phyloP scores from a whole-genome alignment of 2,888 invertebrate species.

The Rhabditoides inermis region DNA sequence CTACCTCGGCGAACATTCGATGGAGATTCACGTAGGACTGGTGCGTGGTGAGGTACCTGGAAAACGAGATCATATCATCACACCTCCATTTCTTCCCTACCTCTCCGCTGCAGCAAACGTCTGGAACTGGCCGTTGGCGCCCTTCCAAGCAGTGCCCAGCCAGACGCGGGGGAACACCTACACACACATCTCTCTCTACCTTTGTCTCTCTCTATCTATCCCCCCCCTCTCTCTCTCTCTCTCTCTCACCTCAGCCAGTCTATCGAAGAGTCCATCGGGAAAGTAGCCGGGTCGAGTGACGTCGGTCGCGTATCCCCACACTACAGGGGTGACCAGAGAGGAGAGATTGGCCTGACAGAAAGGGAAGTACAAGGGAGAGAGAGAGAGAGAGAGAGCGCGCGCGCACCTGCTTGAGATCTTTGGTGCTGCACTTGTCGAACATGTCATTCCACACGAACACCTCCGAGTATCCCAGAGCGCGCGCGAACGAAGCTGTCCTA shows the following conservation, averaged over 20 bases:
- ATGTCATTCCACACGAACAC: slow-evolving; percentile 50
- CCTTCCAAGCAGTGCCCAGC: slow-evolving; percentile 78
- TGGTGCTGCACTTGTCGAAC: slow-evolving; percentile 28
- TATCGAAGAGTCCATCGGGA: slow-evolving; percentile 39
- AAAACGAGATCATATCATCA: background rate
- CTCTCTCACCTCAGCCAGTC: slow-evolving; percentile 20
- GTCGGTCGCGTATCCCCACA: slow-evolving; percentile 44
- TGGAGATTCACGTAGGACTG: background rate
- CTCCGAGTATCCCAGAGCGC: slow-evolving; percentile 21
- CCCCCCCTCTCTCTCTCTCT: background rate
- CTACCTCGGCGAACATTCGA: background rate
- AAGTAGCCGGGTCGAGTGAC: slow-evolving; percentile 40
- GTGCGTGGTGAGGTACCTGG: background rate
- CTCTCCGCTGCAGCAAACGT: slow-evolving; percentile 52
- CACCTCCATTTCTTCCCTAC: background rate
- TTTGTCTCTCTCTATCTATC: background rate
- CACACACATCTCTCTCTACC: slow-evolving; percentile 1
- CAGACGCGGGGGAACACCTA: slow-evolving; percentile 67
- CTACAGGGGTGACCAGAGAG: slow-evolving; percentile 39
- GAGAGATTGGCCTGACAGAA: too few species aligned
- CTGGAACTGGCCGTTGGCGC: slow-evolving; percentile 71
- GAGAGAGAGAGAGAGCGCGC: too few species aligned
- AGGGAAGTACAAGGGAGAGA: too few species aligned
- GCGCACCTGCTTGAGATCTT: slow-evolving; percentile 8
- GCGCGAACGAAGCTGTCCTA: slow-evolving; percentile 21